Evolutionary conservation across 2,888 invertebrate species (phyloP).

Genomic region (Oscheius sp.): DNA sequence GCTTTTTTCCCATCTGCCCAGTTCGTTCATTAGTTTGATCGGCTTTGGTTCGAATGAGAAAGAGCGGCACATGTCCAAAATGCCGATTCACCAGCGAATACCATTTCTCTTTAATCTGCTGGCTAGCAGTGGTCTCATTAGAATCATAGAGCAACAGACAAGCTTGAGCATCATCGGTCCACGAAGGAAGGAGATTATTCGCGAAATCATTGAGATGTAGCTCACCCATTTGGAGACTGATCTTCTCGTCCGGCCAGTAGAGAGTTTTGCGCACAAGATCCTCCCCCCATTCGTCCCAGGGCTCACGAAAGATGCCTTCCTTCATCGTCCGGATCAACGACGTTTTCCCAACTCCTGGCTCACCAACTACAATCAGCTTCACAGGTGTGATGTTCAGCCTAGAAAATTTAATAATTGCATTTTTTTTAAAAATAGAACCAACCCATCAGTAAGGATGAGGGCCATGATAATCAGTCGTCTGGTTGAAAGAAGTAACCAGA

Average conservation of each 20-base stretch:
- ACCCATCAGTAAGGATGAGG: no score
- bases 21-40: not conserved
- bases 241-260: conserved; percentile 3
- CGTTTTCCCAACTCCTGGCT: conserved; percentile 6
- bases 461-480: no score
- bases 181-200: not conserved
- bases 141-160: conserved; percentile 6
- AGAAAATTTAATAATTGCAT: not conserved
- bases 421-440: not conserved
- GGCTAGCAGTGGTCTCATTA: no score
- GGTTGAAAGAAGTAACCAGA: no score
- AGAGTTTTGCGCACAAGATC: not conserved
- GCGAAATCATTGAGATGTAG: not conserved
- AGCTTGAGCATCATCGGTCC: not conserved
- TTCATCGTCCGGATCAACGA: conserved; percentile 20
- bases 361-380: conserved; percentile 13
- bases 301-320: conserved; percentile 3
- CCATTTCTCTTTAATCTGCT: conserved; percentile 10
- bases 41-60: conserved; percentile 9
- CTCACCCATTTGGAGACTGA: conserved; percentile 7
- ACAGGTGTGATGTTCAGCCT: not conserved
- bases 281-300: conserved; percentile 2
- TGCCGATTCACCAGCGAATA: conserved; percentile 22
- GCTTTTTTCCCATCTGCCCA: not conserved
- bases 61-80: conserved; percentile 8